A percentile compares a stretch with the other conserved stretches of the same genome.
These are phyloP conservation scores for Carcharodon carcharias DNA, from an alignment of 2,797 vertebrate species.

Conservation along the genomic window DNA sequence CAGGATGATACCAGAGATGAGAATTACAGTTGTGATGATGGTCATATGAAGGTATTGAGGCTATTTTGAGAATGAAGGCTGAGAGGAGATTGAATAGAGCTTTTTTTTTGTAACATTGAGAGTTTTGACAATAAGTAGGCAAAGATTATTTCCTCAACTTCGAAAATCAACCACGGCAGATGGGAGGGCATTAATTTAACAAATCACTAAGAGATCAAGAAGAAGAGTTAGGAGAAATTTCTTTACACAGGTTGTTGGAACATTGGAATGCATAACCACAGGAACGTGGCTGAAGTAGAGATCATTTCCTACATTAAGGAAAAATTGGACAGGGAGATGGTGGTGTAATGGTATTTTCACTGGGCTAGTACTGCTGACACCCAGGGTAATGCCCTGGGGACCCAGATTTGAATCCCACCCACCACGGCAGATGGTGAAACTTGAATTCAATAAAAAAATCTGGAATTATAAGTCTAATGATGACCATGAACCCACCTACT, in stretches of 20 bases:
- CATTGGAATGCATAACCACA: neutral
- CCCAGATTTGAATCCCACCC: no score
- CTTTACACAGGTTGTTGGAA: neutral
- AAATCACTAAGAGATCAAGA: neutral
- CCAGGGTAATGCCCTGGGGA: no score
- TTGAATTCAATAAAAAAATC: no score
- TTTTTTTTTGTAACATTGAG: neutral
- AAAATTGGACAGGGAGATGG: neutral
- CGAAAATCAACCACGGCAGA: neutral
- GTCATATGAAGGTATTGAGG: neutral
- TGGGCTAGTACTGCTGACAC: no score
- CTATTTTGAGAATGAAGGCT: neutral
- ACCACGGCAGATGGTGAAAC: no score
- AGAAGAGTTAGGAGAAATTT: neutral
- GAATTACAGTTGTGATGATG: neutral
- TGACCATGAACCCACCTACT: no score
- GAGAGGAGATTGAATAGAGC: neutral
- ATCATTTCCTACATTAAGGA: neutral
- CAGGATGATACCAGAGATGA: neutral
- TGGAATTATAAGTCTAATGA: no score
- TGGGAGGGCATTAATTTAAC: neutral
- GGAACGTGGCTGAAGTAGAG: neutral
- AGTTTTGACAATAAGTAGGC: neutral
- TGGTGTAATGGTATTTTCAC: no score
- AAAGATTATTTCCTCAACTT: constrained; percentile 10